phyloP scores from a whole-genome alignment of 2,797 vertebrate genomes.

The Falco naumanni region DNA sequence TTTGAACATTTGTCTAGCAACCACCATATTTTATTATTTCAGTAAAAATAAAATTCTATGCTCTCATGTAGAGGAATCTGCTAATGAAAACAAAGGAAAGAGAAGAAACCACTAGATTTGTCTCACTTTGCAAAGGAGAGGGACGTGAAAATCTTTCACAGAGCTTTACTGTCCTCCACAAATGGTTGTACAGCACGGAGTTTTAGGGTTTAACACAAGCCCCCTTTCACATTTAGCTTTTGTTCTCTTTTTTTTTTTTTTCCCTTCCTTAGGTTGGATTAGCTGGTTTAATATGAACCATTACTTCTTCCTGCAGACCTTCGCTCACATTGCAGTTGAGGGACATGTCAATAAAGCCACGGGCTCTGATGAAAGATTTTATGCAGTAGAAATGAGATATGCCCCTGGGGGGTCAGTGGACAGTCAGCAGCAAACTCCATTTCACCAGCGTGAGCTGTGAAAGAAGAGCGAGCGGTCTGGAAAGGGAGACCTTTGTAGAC shows the following conservation, averaged over 20 bases:
- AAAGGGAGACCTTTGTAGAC: neutral
- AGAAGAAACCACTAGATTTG: neutral
- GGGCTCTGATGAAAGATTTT: neutral
- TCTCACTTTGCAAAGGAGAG: neutral
- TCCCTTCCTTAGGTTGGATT: neutral
- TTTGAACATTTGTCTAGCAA: conserved; percentile 31
- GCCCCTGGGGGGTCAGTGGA: neutral
- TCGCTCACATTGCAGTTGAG: neutral
- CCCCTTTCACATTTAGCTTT: neutral
- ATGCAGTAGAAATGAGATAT: neutral
- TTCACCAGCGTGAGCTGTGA: neutral
- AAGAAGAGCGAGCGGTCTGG: neutral
- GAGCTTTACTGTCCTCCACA: neutral
- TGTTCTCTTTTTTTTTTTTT: neutral
- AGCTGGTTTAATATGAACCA: neutral
- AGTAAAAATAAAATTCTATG: conserved; percentile 37
- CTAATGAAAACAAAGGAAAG: conserved; percentile 43
- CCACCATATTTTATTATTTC: neutral
- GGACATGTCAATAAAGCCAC: neutral
- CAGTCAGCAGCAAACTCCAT: neutral
- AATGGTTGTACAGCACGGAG: neutral
- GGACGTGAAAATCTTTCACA: neutral
- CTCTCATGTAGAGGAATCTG: conserved; percentile 15
- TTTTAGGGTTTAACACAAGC: neutral
- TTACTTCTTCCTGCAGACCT: neutral